A percentile compares a stretch with the other conserved stretches of the same genome.
Conservation (phyloP, 2,888 invertebrate genomes). For the Herminia tarsipennalis region DNA sequence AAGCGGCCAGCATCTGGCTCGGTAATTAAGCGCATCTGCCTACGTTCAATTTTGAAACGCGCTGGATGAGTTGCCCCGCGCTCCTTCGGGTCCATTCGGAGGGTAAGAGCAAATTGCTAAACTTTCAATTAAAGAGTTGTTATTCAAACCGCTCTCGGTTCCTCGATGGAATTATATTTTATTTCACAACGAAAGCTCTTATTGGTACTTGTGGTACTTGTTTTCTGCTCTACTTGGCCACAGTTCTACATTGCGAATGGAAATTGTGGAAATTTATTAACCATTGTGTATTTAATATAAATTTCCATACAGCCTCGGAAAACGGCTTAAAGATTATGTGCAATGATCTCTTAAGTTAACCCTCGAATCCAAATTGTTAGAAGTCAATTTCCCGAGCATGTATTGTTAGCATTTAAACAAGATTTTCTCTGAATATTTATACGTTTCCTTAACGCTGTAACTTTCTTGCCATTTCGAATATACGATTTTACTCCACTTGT, state of each 20-base stretch:
- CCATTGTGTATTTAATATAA: conserved; percentile 59
- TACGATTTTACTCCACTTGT: neutral
- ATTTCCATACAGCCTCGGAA: conserved; percentile 41
- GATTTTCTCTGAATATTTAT: neutral
- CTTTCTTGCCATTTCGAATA: neutral
- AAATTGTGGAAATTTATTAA: conserved; percentile 65
- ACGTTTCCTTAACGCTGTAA: too few species aligned
- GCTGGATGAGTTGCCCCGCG: conserved; percentile 79
- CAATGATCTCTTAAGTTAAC: conserved; percentile 42
- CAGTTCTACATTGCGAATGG: conserved; percentile 67
- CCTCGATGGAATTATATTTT: conserved; percentile 80
- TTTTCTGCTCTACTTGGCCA: conserved; percentile 68
- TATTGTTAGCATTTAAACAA: conserved; percentile 8
- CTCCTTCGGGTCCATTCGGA: conserved; percentile 80
- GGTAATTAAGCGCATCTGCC: conserved; percentile 86
- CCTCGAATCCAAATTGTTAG: conserved; percentile 11
- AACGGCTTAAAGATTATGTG: conserved; percentile 38
- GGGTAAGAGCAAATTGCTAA: conserved; percentile 85
- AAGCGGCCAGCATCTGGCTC: conserved; percentile 75
- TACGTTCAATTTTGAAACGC: conserved; percentile 84
- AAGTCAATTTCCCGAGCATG: conserved; percentile 3
- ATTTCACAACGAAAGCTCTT: conserved; percentile 75
- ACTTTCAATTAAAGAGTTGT: conserved; percentile 86
- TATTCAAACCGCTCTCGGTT: conserved; percentile 81
- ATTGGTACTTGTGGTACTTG: conserved; percentile 75